Evolutionary conservation across 2,888 invertebrate genomes (phyloP), one percentile per base, ranked within the genome.

Genomic region (Schizotus pectinicornis): DNA sequence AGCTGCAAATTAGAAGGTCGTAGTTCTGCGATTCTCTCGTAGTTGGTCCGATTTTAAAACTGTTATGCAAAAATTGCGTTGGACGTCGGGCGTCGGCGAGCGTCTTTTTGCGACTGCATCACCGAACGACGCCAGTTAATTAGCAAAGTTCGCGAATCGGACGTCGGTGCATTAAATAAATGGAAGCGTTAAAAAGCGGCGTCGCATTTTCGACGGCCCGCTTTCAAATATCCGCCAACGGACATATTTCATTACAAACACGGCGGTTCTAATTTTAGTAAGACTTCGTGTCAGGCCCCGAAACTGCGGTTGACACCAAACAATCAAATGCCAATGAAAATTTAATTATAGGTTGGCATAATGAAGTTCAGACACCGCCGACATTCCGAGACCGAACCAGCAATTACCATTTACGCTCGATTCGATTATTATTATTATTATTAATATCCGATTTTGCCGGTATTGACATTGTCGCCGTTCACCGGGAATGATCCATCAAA

Each of bases 211-310:
- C 34, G 41, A 47, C 46, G 46, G 47, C 32, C 5, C 3, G 3
- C 46, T 42, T 54, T 54, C 54, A 56, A 56, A 56, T 56, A 56
- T 56, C 55, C 49, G 55, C 49, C 55, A 49, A 58, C 55, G 54
- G 62, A 64, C 61, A 47, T 56, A 59, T 64, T 64, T 59, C 58
- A 59, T 56, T 57, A 53, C 53, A 54, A 55, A 55, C 52, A 47
- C 48, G 50, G 43, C 48, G 50, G 43, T 57, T 56, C 56, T 65
- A 63, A 63, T 63, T 63, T 62, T 46, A 61, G 57, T 60, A 50
- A 46, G 37, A 36, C 57, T 49, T 55, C 63, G 58, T 62, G 63
- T 60, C 63, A 59, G 52, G 56, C 59, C 43, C 43, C 56, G 56
- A 46, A 61, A 61, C 63, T 60, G 61, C 50, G 45, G 53, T 54